Evolutionary conservation across 2,113 vertebrate species (phyloP).

Genomic region (Aspiorhynchus laticeps): DNA sequence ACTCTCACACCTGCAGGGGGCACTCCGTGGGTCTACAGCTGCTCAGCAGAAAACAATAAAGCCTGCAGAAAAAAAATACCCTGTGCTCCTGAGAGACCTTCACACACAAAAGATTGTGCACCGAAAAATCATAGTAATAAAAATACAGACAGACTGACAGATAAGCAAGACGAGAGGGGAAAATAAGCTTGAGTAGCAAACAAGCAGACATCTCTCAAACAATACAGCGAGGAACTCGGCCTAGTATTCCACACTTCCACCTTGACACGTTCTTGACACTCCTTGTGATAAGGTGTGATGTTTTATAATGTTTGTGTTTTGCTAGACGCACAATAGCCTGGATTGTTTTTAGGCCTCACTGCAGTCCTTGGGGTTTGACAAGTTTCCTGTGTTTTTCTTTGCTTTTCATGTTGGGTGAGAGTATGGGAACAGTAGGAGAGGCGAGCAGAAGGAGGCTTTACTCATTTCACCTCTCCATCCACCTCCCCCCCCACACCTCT

Average conservation of each 20-base stretch:
- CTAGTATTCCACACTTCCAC: conserved; percentile 42
- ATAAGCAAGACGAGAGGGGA: conserved; percentile 37
- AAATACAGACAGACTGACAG: conserved; percentile 45
- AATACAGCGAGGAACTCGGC: conserved; percentile 37
- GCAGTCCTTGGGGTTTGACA: conserved; percentile 49
- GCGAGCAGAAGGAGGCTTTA: conserved; percentile 37
- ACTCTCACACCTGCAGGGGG: conserved; percentile 62
- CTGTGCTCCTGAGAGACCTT: conserved; percentile 60
- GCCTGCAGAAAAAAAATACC: conserved; percentile 57
- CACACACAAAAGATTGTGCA: conserved; percentile 39
- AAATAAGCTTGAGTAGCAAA: conserved; percentile 45
- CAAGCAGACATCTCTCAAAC: conserved; percentile 44
- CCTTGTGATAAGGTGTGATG: conserved; percentile 57
- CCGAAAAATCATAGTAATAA: conserved; percentile 25
- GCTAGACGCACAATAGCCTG: conserved; percentile 48
- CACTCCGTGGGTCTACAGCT: conserved; percentile 69
- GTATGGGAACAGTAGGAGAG: conserved; percentile 27
- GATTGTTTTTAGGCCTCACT: conserved; percentile 48
- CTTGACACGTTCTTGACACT: conserved; percentile 54
- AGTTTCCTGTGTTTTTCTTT: conserved; percentile 46
- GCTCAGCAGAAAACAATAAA: conserved; percentile 73
- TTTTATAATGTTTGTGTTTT: conserved; percentile 55
- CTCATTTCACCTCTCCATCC: conserved; percentile 40
- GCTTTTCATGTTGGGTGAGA: conserved; percentile 26
- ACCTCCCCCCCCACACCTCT: conserved; percentile 15